A percentile compares a stretch with the other conserved stretches of the same genome.
These are phyloP conservation scores for Cottus gobio DNA, from an alignment of 2,113 vertebrate genomes.

Conservation along the genomic window DNA sequence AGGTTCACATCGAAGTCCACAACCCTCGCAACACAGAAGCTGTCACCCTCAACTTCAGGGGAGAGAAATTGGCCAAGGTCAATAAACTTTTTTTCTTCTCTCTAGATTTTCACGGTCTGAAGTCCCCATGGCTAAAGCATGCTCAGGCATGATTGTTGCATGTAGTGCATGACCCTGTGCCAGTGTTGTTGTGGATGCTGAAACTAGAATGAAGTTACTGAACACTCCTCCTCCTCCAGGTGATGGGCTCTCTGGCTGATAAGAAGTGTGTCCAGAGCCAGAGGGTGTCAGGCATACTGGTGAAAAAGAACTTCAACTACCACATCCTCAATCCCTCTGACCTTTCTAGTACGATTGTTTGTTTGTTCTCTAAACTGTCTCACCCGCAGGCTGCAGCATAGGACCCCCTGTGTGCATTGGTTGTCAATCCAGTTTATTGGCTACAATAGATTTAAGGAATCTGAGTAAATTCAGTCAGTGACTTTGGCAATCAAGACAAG, in stretches of 20 bases:
- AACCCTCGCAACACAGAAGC: conserved; percentile 98
- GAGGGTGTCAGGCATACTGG: conserved; percentile 96
- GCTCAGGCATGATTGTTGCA: background rate
- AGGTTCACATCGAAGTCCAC: conserved; percentile 97
- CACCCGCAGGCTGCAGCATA: background rate
- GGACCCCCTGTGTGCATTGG: background rate
- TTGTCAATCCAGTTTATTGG: background rate
- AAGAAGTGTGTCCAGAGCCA: conserved; percentile 94
- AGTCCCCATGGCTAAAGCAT: no score
- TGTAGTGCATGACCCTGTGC: background rate
- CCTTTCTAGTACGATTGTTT: conserved; percentile 90
- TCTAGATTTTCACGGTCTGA: background rate
- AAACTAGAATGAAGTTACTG: background rate
- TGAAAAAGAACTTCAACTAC: conserved; percentile 99
- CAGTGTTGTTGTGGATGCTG: background rate
- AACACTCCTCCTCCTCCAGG: conserved; percentile 74
- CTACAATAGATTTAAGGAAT: background rate
- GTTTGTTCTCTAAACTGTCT: background rate
- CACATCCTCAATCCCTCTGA: conserved; percentile 97
- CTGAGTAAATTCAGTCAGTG: background rate
- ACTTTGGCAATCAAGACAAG: background rate
- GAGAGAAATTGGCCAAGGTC: conserved; percentile 99
- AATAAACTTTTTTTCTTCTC: conserved; percentile 7
- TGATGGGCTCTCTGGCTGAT: conserved; percentile 97
- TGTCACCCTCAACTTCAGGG: conserved; percentile 97